Base-by-base conservation (phyloP, 2,797 vertebrate genomes). In the Silurus aristotelis region DNA sequence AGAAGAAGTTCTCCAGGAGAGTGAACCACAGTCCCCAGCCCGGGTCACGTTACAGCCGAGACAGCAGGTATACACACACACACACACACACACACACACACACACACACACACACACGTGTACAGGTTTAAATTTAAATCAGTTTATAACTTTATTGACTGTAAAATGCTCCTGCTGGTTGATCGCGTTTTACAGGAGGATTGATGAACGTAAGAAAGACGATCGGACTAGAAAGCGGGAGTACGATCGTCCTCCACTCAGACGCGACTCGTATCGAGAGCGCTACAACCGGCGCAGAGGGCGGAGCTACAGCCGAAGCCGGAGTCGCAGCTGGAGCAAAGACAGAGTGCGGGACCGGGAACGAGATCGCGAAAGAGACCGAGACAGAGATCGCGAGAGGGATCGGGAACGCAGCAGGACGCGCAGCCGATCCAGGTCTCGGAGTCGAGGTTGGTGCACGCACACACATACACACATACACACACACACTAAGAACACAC, bases 261-360 rank as follows among this genome's bases (percentile, higher is more conserved):
- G 98, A 82, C 95, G 98, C 88, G 98, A 99, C 91, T 98, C 97
- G 0, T 99, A 99, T 79, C 96, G 98, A 13, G 98, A 99, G 6
- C 95, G 98, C 0, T 99, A 99, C 67, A 99, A 98, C 88, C 95
- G 98, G 80, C 94, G 98, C 86, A 95, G 98, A 87, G 98, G 97
- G 0, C 96, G 96, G 60, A 99, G 96, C 91, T 98, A 97, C 89
- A 99, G 97, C 90, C 96, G 97, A 22, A 99, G 98, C 90, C 96
- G 97, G 8, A 99, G 98, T 86, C 94, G 97, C 75, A 99, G 98
- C 88, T 98, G 97, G 97, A 98, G 97, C 94, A 99, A 98, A 91
- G 98, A 98, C 88, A 94, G 96, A 9, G 80, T 95, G 66, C 95
- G 98, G 8, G 98, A 98, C 85, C 93, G 97, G 0, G 98, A 99